These are phyloP conservation scores for Camponotus fellah DNA, from an alignment of 2,888 invertebrate genomes.

Conservation along the genomic window DNA sequence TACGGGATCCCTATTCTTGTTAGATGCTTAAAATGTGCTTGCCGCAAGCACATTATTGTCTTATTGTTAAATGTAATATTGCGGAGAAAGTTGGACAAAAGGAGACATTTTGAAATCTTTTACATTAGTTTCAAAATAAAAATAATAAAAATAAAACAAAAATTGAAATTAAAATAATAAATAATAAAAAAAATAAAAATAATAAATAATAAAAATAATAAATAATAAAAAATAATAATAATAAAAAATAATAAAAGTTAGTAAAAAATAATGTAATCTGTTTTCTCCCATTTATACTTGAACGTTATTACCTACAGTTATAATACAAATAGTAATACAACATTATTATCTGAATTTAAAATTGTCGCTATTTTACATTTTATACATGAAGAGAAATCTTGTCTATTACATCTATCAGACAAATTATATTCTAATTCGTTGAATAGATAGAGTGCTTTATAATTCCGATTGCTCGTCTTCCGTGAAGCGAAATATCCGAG, in stretches of 20 bases:
- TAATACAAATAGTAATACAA: neutral
- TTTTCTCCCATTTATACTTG: neutral
- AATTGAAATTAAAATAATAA: no score
- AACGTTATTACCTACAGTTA: neutral
- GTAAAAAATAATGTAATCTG: constrained; percentile 12
- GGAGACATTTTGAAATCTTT: neutral
- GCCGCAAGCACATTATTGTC: constrained; percentile 20
- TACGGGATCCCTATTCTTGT: constrained; percentile 37
- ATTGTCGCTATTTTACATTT: neutral
- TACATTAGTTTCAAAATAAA: neutral
- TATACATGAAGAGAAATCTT: neutral
- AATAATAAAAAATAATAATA: constrained; percentile 24
- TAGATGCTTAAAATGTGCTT: constrained; percentile 17
- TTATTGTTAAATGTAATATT: constrained; percentile 2
- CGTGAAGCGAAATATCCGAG: constrained; percentile 66
- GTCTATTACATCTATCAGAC: neutral
- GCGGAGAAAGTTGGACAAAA: neutral
- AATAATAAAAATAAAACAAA: no score
- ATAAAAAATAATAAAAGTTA: constrained; percentile 6
- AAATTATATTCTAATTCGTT: constrained; percentile 14
- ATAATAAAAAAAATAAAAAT: no score
- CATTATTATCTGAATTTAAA: neutral
- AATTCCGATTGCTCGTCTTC: neutral
- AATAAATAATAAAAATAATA: no score
- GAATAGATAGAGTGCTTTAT: neutral